Evolutionary conservation across 2,888 invertebrate species (phyloP).

Genomic region (Caenorhabditis sinica): DNA sequence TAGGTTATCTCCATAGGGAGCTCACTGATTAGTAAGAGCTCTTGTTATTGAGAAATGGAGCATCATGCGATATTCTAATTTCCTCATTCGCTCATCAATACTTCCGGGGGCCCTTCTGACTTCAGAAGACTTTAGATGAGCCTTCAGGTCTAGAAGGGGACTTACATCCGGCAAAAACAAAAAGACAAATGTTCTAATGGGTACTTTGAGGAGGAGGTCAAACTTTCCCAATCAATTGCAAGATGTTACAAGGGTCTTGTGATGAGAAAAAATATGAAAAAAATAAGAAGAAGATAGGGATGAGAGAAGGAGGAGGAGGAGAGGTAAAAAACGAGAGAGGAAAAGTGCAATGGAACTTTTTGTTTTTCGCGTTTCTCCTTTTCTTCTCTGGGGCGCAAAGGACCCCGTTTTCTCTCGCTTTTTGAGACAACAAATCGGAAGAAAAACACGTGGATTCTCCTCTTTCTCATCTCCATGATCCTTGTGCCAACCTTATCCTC

Average conservation of each 20-base stretch:
- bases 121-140: too few relatives aligned
- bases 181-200: too few relatives aligned
- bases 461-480: too few relatives aligned
- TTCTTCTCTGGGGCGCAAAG: conserved; percentile 5
- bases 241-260: conserved; percentile 5
- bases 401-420: too few relatives aligned
- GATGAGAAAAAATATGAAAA: conserved; percentile 6
- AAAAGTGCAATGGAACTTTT: conserved; percentile 31
- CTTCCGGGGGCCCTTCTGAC: conserved; percentile 5
- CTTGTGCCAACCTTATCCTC: not conserved
- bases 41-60: not conserved
- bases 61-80: conserved; percentile 6
- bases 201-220: not conserved
- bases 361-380: conserved; percentile 31
- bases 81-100: not conserved
- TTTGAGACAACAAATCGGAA: not conserved
- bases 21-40: not conserved
- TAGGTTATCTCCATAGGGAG: not conserved
- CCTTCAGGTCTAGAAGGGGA: too few relatives aligned
- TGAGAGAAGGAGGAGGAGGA: not conserved
- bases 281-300: too few relatives aligned
- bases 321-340: conserved; percentile 7
- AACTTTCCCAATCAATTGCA: not conserved
- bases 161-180: too few relatives aligned
- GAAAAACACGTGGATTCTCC: conserved; percentile 37